Conservation (phyloP, 53 echinoderm and acorn worm species). For the Pentamera pediparva region DNA sequence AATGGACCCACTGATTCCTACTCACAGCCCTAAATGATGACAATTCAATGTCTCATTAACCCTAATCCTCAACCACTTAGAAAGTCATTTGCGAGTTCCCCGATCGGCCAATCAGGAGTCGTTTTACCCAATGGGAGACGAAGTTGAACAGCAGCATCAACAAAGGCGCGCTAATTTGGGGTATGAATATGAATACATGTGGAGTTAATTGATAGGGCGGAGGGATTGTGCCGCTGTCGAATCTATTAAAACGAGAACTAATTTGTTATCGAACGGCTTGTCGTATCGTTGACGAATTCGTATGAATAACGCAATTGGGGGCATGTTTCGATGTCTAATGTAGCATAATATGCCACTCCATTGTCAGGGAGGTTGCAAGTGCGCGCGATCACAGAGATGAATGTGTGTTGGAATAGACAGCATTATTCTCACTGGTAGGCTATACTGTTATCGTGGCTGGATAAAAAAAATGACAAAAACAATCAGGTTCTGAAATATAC, state of each 20-base stretch:
- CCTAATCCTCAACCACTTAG: constrained; percentile 13
- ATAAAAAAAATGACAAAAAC: background rate
- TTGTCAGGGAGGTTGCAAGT: background rate
- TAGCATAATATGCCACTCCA: background rate
- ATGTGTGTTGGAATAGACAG: background rate
- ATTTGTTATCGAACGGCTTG: no score
- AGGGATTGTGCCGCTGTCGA: background rate
- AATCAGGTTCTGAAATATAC: background rate
- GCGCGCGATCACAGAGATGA: background rate
- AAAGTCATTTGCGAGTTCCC: background rate
- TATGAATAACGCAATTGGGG: no score
- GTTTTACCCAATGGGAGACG: background rate
- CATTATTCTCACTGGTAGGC: background rate
- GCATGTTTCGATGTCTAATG: no score
- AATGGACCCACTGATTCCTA: constrained; percentile 19
- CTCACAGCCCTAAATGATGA: constrained; percentile 13
- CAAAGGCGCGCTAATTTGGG: constrained; percentile 32
- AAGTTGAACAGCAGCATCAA: constrained; percentile 20
- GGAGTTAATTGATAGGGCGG: constrained; percentile 26
- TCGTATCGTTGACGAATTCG: no score
- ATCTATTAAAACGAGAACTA: constrained; percentile 31
- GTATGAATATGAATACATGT: constrained; percentile 20
- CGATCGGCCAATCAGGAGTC: constrained; percentile 1
- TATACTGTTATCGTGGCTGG: background rate
- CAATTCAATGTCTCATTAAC: constrained; percentile 29